A percentile compares a stretch with the other conserved stretches of the same genome.
Conservation (phyloP, 2,113 vertebrate species). For the Engraulis encrasicolus region DNA sequence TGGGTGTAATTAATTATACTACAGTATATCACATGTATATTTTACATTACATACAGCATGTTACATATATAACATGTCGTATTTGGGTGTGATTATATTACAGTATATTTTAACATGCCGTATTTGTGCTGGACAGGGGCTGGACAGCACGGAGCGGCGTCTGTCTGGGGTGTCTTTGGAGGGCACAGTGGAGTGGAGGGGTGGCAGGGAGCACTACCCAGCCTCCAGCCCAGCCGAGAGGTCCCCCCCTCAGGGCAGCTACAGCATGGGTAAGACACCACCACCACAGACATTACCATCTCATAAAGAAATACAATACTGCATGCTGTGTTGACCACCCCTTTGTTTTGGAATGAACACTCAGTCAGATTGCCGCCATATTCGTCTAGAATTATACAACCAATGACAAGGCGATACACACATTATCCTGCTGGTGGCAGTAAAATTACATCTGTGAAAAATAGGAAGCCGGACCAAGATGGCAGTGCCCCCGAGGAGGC, state of each 20-base stretch:
- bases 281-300: neutral
- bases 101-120: neutral
- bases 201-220: constrained; percentile 66
- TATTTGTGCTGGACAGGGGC: constrained; percentile 73
- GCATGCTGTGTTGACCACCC: neutral
- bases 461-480: too few species aligned
- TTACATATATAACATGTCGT: neutral
- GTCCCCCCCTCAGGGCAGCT: constrained; percentile 64
- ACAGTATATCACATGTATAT: too few species aligned
- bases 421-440: too few species aligned
- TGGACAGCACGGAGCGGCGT: constrained; percentile 83
- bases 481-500: too few species aligned
- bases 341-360: too few species aligned
- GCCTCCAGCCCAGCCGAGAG: constrained; percentile 66
- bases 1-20: too few species aligned
- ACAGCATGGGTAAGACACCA: constrained; percentile 69
- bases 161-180: constrained; percentile 68
- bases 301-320: neutral
- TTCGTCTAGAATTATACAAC: too few species aligned
- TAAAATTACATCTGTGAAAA: too few species aligned
- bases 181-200: constrained; percentile 72
- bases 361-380: too few species aligned
- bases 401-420: too few species aligned
- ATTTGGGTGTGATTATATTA: too few species aligned
- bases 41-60: neutral